Evolutionary conservation across 1,140 invertebrate genomes (phyloP).

Genomic region (Phenacoccus solenopsis): DNA sequence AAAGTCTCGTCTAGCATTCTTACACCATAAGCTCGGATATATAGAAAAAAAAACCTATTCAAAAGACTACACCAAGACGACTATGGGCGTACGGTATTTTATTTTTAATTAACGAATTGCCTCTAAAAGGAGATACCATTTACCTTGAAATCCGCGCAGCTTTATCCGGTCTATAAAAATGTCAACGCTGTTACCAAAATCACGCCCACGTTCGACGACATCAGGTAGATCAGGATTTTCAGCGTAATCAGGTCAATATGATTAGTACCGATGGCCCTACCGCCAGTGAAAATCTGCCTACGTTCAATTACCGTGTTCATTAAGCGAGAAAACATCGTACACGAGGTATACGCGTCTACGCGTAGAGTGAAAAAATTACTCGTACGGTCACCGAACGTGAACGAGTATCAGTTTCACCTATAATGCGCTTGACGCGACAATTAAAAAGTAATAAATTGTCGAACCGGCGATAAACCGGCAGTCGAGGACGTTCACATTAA

Average conservation of each 20-base stretch:
- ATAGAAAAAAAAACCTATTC: too few relatives aligned
- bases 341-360: too few relatives aligned
- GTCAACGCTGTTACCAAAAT: not conserved
- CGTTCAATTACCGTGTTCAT: not conserved
- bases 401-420: too few relatives aligned
- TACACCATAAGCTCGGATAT: too few relatives aligned
- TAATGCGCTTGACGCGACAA: not conserved
- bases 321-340: too few relatives aligned
- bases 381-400: too few relatives aligned
- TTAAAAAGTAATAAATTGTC: not conserved
- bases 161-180: not conserved
- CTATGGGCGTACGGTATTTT: not conserved
- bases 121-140: not conserved
- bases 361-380: not conserved
- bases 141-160: not conserved
- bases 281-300: not conserved
- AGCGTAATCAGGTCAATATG: not conserved
- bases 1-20: too few relatives aligned
- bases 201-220: not conserved
- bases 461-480: not conserved
- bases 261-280: not conserved
- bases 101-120: not conserved
- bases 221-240: not conserved
- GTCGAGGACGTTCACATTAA: slow-evolving; percentile 1
- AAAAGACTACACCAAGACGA: too few relatives aligned